Conservation (phyloP, 2,888 invertebrate genomes). For the Lepetodrilus schrolli region DNA sequence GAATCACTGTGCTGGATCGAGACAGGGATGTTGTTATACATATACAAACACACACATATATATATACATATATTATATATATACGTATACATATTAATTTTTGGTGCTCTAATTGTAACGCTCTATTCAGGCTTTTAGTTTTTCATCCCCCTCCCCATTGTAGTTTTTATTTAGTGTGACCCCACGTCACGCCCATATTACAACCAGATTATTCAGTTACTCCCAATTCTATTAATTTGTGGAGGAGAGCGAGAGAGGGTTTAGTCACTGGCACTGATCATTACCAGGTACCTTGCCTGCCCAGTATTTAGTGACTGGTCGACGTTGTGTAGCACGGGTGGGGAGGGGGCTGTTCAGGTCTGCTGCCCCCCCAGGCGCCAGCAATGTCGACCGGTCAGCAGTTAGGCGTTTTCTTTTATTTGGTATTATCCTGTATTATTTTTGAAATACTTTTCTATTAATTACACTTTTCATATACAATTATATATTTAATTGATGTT, state of each 20-base stretch:
- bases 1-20: conserved; percentile 12
- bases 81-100: conserved; percentile 28
- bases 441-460: conserved; percentile 61
- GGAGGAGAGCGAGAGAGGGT: not conserved
- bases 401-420: conserved; percentile 47
- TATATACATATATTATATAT: conserved; percentile 27
- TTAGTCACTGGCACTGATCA: conserved; percentile 23
- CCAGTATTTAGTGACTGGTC: conserved; percentile 37
- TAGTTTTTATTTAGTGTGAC: conserved; percentile 20
- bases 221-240: not conserved
- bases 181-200: not conserved
- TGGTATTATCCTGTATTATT: conserved; percentile 57
- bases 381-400: conserved; percentile 29
- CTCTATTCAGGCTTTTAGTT: conserved; percentile 30
- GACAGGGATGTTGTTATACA: conserved; percentile 29
- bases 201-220: conserved; percentile 18
- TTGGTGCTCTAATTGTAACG: conserved; percentile 30
- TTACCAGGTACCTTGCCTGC: conserved; percentile 24
- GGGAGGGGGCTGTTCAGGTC: too few species aligned
- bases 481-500: conserved; percentile 55
- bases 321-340: not conserved
- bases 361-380: too few species aligned
- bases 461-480: conserved; percentile 68
- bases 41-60: conserved; percentile 29
- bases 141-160: conserved; percentile 20